phyloP scores from a whole-genome alignment of 2,113 vertebrate species.

The Prunella fulvescens region DNA sequence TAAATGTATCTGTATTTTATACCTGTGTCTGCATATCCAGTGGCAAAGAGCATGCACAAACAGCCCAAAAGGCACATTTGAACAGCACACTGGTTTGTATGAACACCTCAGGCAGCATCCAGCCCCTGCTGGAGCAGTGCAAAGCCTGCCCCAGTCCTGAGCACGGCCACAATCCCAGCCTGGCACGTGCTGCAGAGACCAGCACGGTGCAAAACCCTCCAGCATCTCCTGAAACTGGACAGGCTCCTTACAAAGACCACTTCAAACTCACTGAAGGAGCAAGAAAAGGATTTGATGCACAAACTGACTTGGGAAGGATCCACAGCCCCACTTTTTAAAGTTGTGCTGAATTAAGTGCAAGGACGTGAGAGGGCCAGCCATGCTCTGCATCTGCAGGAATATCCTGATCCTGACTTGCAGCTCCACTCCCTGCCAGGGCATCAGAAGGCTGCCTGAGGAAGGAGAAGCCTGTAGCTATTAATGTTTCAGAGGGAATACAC shows the following conservation, averaged over 20 bases:
- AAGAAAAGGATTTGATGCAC: neutral
- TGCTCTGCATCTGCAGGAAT: neutral
- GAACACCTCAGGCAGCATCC: neutral
- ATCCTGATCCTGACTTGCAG: neutral
- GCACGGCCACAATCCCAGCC: neutral
- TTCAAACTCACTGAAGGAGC: neutral
- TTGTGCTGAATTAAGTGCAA: neutral
- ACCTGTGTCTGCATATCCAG: rapidly evolving
- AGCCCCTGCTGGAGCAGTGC: neutral
- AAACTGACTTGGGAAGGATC: neutral
- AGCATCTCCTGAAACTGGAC: neutral
- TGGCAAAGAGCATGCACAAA: neutral
- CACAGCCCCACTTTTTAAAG: neutral
- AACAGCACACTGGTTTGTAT: neutral
- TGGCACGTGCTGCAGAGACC: neutral
- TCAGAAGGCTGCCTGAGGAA: neutral
- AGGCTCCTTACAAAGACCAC: neutral
- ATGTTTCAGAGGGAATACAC: neutral
- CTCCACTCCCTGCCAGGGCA: neutral
- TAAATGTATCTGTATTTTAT: rapidly evolving
- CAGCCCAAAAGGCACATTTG: neutral
- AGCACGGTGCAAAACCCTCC: neutral
- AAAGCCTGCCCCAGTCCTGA: neutral
- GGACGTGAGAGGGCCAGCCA: neutral
- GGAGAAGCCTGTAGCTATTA: neutral